These are phyloP conservation scores for Lagocephalus sceleratus DNA, from an alignment of 2,797 vertebrate species.

Conservation along the genomic window DNA sequence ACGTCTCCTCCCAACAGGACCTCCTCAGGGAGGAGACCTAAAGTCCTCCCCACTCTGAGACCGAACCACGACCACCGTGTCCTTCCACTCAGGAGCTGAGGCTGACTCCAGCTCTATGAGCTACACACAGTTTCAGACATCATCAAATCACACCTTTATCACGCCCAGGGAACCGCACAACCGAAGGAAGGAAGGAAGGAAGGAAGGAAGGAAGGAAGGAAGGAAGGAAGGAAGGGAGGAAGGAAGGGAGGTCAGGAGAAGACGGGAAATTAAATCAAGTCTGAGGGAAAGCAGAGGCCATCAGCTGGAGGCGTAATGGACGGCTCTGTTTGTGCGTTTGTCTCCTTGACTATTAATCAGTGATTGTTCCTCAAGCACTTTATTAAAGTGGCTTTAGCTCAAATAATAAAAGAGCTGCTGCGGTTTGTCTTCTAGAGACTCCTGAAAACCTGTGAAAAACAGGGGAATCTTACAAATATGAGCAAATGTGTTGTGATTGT, in stretches of 20 bases:
- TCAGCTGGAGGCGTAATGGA: conserved; percentile 23
- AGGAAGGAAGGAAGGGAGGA: too few relatives aligned
- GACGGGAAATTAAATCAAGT: conserved; percentile 88
- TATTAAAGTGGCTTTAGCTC: conserved; percentile 37
- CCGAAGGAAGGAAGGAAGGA: too few relatives aligned
- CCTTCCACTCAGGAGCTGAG: too few relatives aligned
- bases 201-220: too few relatives aligned
- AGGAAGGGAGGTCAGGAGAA: conserved; percentile 87
- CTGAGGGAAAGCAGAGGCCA: conserved; percentile 76
- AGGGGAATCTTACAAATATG: conserved; percentile 20
- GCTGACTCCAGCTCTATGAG: too few relatives aligned
- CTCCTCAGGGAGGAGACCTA: too few relatives aligned
- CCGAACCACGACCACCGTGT: too few relatives aligned
- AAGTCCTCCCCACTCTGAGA: too few relatives aligned
- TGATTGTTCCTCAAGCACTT: conserved; percentile 34
- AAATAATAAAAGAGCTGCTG: conserved; percentile 25
- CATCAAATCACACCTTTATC: too few relatives aligned
- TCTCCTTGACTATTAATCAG: conserved; percentile 23
- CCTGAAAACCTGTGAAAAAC: conserved; percentile 25
- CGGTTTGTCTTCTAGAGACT: conserved; percentile 32
- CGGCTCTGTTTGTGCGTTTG: conserved; percentile 15
- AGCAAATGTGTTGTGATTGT: conserved; percentile 8
- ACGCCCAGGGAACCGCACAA: too few relatives aligned
- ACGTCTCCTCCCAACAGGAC: too few relatives aligned
- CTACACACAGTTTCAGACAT: too few relatives aligned